Evolutionary conservation across 1,140 invertebrate genomes (phyloP).

Genomic region (Cydia splendana): DNA sequence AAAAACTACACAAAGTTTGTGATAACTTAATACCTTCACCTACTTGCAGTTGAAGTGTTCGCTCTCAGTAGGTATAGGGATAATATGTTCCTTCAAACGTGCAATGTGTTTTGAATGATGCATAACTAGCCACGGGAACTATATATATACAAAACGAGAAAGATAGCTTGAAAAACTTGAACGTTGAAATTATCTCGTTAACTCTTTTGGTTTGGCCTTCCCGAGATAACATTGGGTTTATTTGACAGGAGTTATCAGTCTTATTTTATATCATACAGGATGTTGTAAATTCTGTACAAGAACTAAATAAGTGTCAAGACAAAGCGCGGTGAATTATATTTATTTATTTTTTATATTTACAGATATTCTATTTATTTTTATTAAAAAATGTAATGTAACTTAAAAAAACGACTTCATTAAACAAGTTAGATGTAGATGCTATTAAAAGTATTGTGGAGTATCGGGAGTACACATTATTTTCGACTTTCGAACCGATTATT

Average conservation of each 20-base stretch:
- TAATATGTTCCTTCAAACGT: not conserved
- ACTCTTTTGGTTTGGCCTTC: not conserved
- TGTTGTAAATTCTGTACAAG: not conserved
- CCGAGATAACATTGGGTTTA: conserved; percentile 9
- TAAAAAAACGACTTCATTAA: too few relatives aligned
- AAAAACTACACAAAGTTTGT: too few relatives aligned
- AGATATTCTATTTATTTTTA: too few relatives aligned
- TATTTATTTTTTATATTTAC: not conserved
- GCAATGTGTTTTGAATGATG: not conserved
- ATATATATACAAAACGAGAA: conserved; percentile 1
- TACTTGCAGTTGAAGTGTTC: not conserved
- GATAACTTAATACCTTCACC: not conserved
- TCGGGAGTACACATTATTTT: too few relatives aligned
- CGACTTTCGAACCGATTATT: too few relatives aligned
- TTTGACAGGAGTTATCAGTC: not conserved
- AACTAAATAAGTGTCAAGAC: not conserved
- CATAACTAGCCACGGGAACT: not conserved
- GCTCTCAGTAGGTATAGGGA: not conserved
- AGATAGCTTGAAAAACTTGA: not conserved
- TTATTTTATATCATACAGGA: not conserved
- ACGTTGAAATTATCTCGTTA: conserved; percentile 22
- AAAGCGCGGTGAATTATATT: not conserved
- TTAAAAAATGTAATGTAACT: too few relatives aligned
- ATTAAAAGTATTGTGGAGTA: too few relatives aligned
- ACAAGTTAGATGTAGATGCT: too few relatives aligned